Evolutionary conservation across 30 jellyfish, hydroid and myxozoan genomes (phyloP), one percentile per base, ranked within the genome.

Genomic region (Phacellophora camtschatica): DNA sequence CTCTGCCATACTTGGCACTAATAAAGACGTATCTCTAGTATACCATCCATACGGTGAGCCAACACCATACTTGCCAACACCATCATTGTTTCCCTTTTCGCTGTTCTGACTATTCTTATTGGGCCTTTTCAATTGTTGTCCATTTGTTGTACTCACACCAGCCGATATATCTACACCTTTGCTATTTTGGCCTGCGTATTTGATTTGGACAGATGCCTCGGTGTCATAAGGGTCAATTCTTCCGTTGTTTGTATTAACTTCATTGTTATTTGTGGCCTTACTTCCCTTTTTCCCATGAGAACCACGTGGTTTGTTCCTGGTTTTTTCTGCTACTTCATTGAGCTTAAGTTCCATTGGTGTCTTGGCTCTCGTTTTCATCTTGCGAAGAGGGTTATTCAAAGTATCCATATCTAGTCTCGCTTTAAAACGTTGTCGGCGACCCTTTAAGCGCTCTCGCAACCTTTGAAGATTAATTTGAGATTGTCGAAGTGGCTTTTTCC

Each of bases 1-100:
- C n/a, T 83, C 86, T 25, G 71, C 87, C 12, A 43, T 51, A 42
- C 75, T 78, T 7, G 90, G 90, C n/a, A 62, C 64, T 13, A 42
- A 16, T 3, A 20, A 33, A 20, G 77, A 66, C n/a, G n/a, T n/a
- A 18, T 63, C 33, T 23, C 16, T 34, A 27, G 19, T 37, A 24
- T 51, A 45, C 90, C 90, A 78, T 62, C 30, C 57, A 22, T 58
- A 46, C 2, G 72, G 76, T 20, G 66, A 49, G 25, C 83, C 66
- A n/a, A 23, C 20, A 36, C 56, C n/a, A 28, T 54, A 34, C 12
- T 50, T 31, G 12, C 68, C 68, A 10, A 22, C 37, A 10, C 4
- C 13, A 6, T 3, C 57, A 4, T 43, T 69, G 15, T 15, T 23
- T 22, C 39, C 45, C 7, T 32, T 51, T 22, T 19, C 66, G n/a